Evolutionary conservation across 2,888 invertebrate genomes (phyloP).

Genomic region (Phrixothrix hirtus): DNA sequence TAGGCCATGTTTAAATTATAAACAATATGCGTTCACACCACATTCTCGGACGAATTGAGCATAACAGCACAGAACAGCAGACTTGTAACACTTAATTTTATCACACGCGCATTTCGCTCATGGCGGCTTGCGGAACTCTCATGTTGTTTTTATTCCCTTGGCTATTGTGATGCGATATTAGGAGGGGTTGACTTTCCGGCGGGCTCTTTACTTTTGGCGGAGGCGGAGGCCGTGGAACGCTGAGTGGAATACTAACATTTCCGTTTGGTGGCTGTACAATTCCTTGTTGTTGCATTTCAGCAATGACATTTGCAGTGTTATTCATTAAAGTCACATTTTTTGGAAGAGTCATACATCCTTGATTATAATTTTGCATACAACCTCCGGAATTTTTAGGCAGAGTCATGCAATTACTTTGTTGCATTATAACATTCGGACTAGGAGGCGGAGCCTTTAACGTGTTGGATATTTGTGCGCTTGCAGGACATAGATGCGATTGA

Average conservation of each 20-base stretch:
- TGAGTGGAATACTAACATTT: slow-evolving; percentile 61
- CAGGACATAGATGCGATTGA: slow-evolving; percentile 60
- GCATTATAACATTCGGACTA: slow-evolving; percentile 62
- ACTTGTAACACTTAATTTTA: slow-evolving; percentile 46
- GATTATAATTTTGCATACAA: slow-evolving; percentile 44
- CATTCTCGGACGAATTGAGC: slow-evolving; percentile 43
- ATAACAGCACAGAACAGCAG: slow-evolving; percentile 24
- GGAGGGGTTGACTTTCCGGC: slow-evolving; percentile 62
- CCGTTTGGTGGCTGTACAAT: slow-evolving; percentile 65
- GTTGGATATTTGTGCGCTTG: slow-evolving; percentile 55
- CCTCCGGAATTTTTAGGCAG: slow-evolving; percentile 60
- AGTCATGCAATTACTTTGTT: slow-evolving; percentile 53
- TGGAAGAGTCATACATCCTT: slow-evolving; percentile 61
- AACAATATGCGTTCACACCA: slow-evolving; percentile 27
- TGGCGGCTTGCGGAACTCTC: slow-evolving; percentile 78
- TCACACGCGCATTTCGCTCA: slow-evolving; percentile 92
- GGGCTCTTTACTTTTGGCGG: slow-evolving; percentile 62
- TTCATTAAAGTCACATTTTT: slow-evolving; percentile 61
- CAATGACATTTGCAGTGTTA: slow-evolving; percentile 60
- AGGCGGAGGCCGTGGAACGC: slow-evolving; percentile 63
- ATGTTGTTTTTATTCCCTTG: slow-evolving; percentile 59
- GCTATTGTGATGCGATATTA: slow-evolving; percentile 54
- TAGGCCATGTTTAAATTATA: slow-evolving; percentile 36
- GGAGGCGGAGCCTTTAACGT: slow-evolving; percentile 66
- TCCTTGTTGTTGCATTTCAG: slow-evolving; percentile 63